Base-by-base conservation (phyloP, 2,888 invertebrate genomes). In the Baronia brevicornis region DNA sequence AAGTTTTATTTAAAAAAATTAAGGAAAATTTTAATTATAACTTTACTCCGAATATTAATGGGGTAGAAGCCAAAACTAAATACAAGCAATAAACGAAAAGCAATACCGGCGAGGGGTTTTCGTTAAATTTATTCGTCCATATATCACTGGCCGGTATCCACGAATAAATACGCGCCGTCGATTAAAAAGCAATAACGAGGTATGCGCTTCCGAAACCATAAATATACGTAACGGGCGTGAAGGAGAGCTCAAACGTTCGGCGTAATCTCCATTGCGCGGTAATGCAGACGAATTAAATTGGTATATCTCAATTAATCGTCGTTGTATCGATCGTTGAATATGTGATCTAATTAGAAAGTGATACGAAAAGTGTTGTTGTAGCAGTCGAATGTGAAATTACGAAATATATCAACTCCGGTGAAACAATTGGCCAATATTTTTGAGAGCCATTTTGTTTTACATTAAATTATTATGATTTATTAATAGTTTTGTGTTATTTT, bases 101-200 rank as follows among this genome's bases (percentile, higher is more conserved):
- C 25, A 25, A 14, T 25, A 8, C 8, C 14, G 25, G 15, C 25
- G 7, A 14, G 2, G 9, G 4, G n/a, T n/a, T n/a, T n/a, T n/a
- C 8, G 5, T 7, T 14, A 14, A 25, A 25, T 25, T 25, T 25
- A 25, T 25, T 11, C 14, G 25, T 6, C 15, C 15, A 14, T 25
- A 25, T 25, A 25, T 25, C 14, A 25, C 25, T 13, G 15, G 5
- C 14, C 14, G 6, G 25, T 15, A n/a, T n/a, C 14, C 25, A n/a
- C 25, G 8, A 8, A 25, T 25, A 25, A 25, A 25, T 25, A 14
- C 7, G 25, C 25, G n/a, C 5, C 25, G 8, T 8, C 25, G 25
- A 25, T 14, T 25, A 25, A 14, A 25, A 25, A 25, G 14, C 14
- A 25, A 25, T 25, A 26, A 10, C 26, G 17, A 15, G 26, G 2